Base-by-base conservation (phyloP, 2,888 invertebrate genomes). In the Cistogaster globosa region DNA sequence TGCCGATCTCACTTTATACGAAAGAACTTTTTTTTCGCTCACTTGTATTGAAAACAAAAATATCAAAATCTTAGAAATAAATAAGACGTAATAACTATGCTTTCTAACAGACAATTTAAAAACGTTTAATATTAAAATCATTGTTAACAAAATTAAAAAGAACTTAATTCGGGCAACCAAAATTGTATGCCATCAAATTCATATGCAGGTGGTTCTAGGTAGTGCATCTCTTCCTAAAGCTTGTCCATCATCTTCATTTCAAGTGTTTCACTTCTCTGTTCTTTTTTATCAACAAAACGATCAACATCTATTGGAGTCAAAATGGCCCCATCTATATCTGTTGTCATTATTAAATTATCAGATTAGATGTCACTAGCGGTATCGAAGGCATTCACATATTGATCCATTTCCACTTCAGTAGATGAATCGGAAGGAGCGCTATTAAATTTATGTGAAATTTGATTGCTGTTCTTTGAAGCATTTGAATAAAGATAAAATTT, bases 151-250 rank as follows among this genome's bases (percentile, higher is more conserved):
- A n/a, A n/a, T n/a, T n/a, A n/a, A n/a, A n/a, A n/a, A n/a, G n/a
- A n/a, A n/a, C n/a, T n/a, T n/a, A n/a, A n/a, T n/a, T n/a, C n/a
- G 0, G 88, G 88, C 63, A 87, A 53, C 62, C 85, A 78, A 18
- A 88, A 82, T 53, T 86, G 86, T 18, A 88, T 84, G 45, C 87
- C 87, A 22, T 84, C 83, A 60, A 87, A 87, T 38, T 85, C 75
- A 72, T 84, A 87, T 48, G 81, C 60, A 0, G 87, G 83, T 45
- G 87, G 83, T 14, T 82, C 83, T 4, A 84, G 82, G 80, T 85
- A 79, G 38, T 74, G 63, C n/a, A 80, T 32, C 3, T 62, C 78
- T 8, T 84, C 65, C 38, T 32, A 32, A 6, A 42, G 22, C n/a
- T n/a, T n/a, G n/a, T n/a, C n/a, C n/a, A n/a, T n/a, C n/a, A n/a